Evolutionary conservation across 2,797 vertebrate species (phyloP).

Genomic region (Xiphorhynchus erythropygius): DNA sequence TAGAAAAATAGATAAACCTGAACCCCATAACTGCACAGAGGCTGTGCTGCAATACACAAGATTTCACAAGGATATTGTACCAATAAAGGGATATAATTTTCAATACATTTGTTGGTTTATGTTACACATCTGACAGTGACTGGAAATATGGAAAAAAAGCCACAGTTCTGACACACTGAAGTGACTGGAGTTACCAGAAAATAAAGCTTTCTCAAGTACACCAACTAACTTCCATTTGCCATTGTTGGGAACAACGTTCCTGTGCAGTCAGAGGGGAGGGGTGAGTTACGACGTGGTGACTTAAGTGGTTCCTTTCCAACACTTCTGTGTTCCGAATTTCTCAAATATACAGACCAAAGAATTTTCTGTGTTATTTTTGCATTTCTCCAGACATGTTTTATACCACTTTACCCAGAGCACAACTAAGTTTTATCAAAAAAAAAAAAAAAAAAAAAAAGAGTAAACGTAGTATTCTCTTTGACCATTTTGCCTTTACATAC

Average conservation of each 20-base stretch:
- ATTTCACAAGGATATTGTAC: neutral
- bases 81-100: neutral
- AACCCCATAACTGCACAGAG: neutral
- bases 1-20: neutral
- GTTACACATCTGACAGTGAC: neutral
- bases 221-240: neutral
- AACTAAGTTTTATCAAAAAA: neutral
- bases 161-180: neutral
- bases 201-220: neutral
- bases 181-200: neutral
- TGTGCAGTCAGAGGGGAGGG: neutral
- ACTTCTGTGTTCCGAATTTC: neutral
- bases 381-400: neutral
- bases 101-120: neutral
- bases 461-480: neutral
- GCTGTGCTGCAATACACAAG: accelerated
- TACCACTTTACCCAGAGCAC: neutral
- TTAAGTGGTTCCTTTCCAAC: neutral
- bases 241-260: accelerated
- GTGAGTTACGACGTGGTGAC: neutral
- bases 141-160: neutral
- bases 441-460: neutral
- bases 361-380: neutral
- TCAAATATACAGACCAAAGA: neutral
- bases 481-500: neutral